Evolutionary conservation across 2,113 vertebrate genomes (phyloP), one percentile per base, ranked within the genome.

Genomic region (Cariama cristata): DNA sequence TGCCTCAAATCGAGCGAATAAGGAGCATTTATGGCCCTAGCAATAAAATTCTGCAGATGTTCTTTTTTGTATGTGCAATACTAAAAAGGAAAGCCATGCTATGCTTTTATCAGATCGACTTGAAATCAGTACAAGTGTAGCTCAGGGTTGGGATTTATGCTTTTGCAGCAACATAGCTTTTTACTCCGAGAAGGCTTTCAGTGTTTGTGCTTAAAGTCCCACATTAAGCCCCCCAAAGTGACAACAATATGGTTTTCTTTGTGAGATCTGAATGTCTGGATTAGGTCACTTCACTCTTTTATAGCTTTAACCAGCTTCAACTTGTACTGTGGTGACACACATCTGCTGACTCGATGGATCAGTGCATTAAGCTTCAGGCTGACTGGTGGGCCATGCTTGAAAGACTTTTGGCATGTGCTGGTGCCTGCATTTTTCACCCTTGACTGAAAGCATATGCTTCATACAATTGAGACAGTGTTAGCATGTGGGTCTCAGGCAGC

Each of bases 361-460:
- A 97, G 98, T 97, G 98, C 98, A 97, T 98, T 95, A 97, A 97
- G 98, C 99, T 99, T 97, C 86, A 98, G 99, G 99, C 99, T 99
- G 99, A 98, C 98, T 98, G 99, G 98, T 98, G 99, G 99, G 99
- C 99, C 98, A 99, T 98, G 99, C 99, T 99, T 99, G 99, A 99
- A 98, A 99, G 99, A 99, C 99, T 99, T 98, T 98, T 99, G 99
- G 99, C 99, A 98, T 99, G 98, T 98, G 98, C 99, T 98, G 98
- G 98, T 98, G 99, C 99, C 99, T 99, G 99, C 98, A 98, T 99
- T 99, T 99, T 99, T 99, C 99, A 99, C 99, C 99, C 99, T 98
- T 99, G 99, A 99, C 99, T 99, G 99, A 98, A 99, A 99, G 99
- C 99, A 99, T 99, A 99, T 99, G 99, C 99, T 98, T 98, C 64